Percentiles rank a stretch among this genome's conserved stretches.
Evolutionary conservation across 2,888 invertebrate species (phyloP).

Genomic region (Andricus curvator): DNA sequence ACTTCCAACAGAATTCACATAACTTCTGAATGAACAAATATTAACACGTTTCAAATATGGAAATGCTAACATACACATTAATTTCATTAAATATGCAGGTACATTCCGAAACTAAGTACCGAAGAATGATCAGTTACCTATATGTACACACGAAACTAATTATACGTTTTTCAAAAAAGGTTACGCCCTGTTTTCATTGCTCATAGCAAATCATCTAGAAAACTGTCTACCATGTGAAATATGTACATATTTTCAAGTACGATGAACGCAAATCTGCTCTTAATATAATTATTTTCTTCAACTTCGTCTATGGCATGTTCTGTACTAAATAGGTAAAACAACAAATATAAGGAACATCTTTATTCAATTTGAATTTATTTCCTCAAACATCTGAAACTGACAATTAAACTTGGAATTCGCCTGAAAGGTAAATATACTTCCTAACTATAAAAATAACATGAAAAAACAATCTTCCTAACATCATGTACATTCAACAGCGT

Average conservation of each 20-base stretch:
- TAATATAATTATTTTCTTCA: no score
- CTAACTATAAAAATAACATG: no score
- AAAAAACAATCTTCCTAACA: neutral
- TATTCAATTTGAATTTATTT: neutral
- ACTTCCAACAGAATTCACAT: neutral
- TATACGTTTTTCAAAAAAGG: neutral
- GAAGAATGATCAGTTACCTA: neutral
- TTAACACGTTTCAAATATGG: slow-evolving; percentile 8
- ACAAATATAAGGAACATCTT: neutral
- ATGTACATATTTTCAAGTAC: neutral
- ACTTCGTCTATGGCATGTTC: no score
- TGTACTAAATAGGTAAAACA: no score
- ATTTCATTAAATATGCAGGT: slow-evolving; percentile 7
- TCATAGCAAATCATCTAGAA: no score
- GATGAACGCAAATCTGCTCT: neutral
- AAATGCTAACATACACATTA: neutral
- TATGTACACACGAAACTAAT: neutral
- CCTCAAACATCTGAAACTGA: neutral
- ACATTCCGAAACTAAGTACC: neutral
- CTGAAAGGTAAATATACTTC: neutral
- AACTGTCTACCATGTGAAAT: neutral
- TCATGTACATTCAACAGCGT: neutral
- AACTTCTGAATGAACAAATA: neutral
- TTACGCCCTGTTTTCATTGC: no score
- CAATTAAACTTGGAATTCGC: neutral